Evolutionary conservation across 2,888 invertebrate species (phyloP), one percentile per base, ranked within the genome.

Genomic region (Cepaea hortensis): DNA sequence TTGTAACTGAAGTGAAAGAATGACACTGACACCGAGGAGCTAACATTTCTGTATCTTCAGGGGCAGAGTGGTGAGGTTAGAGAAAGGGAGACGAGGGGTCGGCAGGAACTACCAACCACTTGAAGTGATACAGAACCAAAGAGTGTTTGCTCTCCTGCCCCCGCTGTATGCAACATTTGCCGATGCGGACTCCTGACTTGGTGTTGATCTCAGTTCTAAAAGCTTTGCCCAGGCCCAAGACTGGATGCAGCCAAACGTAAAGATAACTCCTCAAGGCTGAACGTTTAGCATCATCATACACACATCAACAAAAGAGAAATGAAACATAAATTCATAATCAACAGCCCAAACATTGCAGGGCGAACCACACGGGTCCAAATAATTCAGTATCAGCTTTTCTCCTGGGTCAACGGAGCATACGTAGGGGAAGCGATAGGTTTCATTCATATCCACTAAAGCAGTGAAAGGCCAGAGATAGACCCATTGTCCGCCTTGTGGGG

Each of bases 311-410:
- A 73, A 76, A 55, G 20, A 4, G 20, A 76, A 76, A 76, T 76
- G 76, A 76, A 76, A 76, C 76, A 76, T 76, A 76, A 76, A 76
- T 73, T 50, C 50, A 18, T 9, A 50, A 76, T 76, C 76, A 76
- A 20, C 50, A 50, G 20, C 50, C 55, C 20, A 13, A 50, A 20
- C 50, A 3, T 48, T 76, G 48, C 55, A 50, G 20, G 50, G 35
- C 50, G 15, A 23, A 5, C 76, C 50, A 5, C 76, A 76, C 50
- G 76, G 9, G 3, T 55, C 76, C 76, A 76, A 20, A 76, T 76
- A 7, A 20, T 55, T 48, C 50, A 50, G 46, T 50, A 50, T 50
- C 7, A 20, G 3, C 76, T 20, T 4, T 76, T 76, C 76, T 76
- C n/a, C 50, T 48, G 20, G 18, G 48, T n/a, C 76, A 76, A 55